Evolutionary conservation across 1,140 invertebrate genomes (phyloP).

Genomic region (Dendroctonus valens): DNA sequence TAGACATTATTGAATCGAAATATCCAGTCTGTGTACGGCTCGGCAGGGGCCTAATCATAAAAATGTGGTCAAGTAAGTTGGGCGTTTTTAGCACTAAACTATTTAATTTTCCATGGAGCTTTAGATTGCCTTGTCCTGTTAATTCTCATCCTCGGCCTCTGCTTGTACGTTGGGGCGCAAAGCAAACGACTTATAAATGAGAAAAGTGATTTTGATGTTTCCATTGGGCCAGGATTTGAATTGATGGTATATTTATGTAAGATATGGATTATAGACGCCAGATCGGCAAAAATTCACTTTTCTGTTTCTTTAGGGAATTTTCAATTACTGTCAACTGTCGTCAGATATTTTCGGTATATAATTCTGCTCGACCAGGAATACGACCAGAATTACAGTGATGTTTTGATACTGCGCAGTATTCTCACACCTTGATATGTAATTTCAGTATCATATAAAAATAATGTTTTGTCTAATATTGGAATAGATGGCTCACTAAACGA

Average conservation of each 20-base stretch:
- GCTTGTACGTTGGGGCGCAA: conserved; percentile 45
- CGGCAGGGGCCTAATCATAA: conserved; percentile 44
- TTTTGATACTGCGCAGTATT: no score
- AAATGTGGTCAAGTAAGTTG: conserved; percentile 44
- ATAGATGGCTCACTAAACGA: no score
- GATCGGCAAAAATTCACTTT: neutral
- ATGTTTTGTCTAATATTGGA: no score
- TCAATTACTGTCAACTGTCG: no score
- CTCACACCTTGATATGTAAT: no score
- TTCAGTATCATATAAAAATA: no score
- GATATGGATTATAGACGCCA: neutral
- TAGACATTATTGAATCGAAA: conserved; percentile 46
- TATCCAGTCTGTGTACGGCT: conserved; percentile 43
- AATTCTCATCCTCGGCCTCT: conserved; percentile 47
- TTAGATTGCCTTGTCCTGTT: conserved; percentile 47
- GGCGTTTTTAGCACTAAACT: neutral
- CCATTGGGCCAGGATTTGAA: conserved; percentile 48
- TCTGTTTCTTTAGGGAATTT: no score
- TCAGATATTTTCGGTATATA: no score
- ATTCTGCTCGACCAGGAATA: no score
- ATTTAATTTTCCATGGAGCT: conserved; percentile 18
- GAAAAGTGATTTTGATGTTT: conserved; percentile 41
- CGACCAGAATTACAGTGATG: no score
- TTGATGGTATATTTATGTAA: conserved; percentile 45
- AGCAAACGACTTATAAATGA: conserved; percentile 45